Evolutionary conservation across 1,140 invertebrate species (phyloP), one percentile per base, ranked within the genome.

Genomic region (Drosophila sulfurigaster): DNA sequence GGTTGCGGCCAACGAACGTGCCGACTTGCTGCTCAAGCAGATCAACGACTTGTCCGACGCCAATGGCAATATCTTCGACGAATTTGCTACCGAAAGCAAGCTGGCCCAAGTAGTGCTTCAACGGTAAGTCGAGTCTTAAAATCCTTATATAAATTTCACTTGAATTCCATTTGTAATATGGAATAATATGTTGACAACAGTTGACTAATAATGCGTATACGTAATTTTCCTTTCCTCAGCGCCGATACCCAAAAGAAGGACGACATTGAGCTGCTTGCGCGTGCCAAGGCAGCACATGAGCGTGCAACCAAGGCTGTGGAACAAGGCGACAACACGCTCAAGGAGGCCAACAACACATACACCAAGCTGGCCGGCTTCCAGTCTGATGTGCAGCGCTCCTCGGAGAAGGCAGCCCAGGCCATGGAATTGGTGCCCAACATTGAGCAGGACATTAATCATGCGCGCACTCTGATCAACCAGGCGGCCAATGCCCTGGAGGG

Each of bases 291-390:
- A 8, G 95, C 97, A 0, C 94, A 96, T 38, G 95, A 94, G 0
- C 95, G 95, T 83, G 98, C 98, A 0, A 95, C 95, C 63, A 94
- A 96, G 63, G 98, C 98, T 20, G 96, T 98, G 0, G 94, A 95
- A 71, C 94, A 96, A 51, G 97, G 97, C 10, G 97, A 98, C 79
- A 95, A 96, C 75, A 98, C 97, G 0, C 93, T 99, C 0, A 95
- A 96, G 79, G 96, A 98, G 91, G 98, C 98, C 1, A 95, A 97
- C 79, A 95, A 96, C 54, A 99, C 98, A 4, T 95, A 97, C 57
- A 94, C 96, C 66, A 98, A 96, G 1, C 48, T 88, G 6, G 67
- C 75, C 96, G 98, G 96, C 91, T 99, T 99, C 93, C 97, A 99
- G 91, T 95, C 96, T 46, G 95, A 98, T 93, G 97, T 99, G 1